Evolutionary conservation across 1,140 invertebrate species (phyloP), one percentile per base, ranked within the genome.

Genomic region (Anastatus disparis): DNA sequence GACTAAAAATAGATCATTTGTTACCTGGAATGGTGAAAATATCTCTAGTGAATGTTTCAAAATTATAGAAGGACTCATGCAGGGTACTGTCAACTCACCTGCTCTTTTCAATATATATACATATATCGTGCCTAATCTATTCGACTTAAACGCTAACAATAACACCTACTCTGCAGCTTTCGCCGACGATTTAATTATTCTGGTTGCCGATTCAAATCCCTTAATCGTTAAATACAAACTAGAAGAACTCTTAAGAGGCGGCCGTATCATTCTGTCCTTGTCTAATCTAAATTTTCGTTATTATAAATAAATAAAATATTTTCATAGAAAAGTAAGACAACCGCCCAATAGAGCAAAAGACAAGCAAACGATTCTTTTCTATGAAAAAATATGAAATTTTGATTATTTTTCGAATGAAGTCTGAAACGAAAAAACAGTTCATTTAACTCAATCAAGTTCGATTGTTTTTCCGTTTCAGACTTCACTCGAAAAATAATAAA

Each of bases 41-140:
- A 61, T 22, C 0, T 69, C 71, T 0, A 6, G 8, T 3, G 0
- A 12, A 3, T 63, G 31, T 2, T 73, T 55, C 50, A 17, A n/a
- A 0, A 46, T 75, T 0, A n/a, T 12, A 2, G 70, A 77, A 12
- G 75, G 75, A 0, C 12, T 73, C 0, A 56, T 56, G 20, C 67
- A 77, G 40, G 71, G 73, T 0, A 74, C 72, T 8, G 67, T 76
- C 0, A 74, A 72, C 12, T 70, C 77, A 2, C 74, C 72, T 0
- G 27, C 71, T 7, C 20, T 75, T 0, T 78, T 76, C 42, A 75
- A 66, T 31, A 74, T 76, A 2, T 71, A 38, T 9, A 74, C 22
- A 7, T 6, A 6, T 7, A 12, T 7, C 8, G 24, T 61, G 9
- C 27, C n/a, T n/a, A 42, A 44, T 26, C 22, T 61, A 3, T 29